These are phyloP conservation scores for Cyanocitta stelleri DNA, from an alignment of 2,113 vertebrate species.

Conservation along the genomic window DNA sequence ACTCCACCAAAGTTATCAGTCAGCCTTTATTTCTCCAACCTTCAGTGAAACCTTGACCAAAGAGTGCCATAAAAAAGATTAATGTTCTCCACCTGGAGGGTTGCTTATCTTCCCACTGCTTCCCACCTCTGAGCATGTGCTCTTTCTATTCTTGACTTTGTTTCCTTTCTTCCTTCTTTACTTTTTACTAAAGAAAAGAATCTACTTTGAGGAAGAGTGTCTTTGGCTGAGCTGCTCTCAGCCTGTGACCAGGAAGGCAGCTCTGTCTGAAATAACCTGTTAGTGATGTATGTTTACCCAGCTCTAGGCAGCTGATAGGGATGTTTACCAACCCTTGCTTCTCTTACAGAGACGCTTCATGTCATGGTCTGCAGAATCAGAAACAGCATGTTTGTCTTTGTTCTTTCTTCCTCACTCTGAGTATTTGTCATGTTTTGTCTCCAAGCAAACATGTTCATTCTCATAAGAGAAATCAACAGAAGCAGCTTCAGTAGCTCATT, in stretches of 20 bases:
- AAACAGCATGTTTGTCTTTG: neutral
- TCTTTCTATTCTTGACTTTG: neutral
- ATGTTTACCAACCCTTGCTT: neutral
- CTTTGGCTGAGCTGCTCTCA: neutral
- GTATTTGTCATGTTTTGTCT: neutral
- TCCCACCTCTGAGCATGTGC: neutral
- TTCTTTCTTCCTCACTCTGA: neutral
- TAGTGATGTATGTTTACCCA: neutral
- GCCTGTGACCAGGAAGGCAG: neutral
- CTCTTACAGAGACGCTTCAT: neutral
- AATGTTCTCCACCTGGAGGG: neutral
- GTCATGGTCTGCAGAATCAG: neutral
- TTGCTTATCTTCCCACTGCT: neutral
- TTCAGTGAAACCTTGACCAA: neutral
- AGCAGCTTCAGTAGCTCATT: neutral
- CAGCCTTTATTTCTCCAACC: neutral
- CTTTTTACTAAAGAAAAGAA: neutral
- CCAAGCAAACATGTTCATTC: neutral
- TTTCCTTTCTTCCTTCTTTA: neutral
- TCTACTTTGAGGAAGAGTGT: neutral
- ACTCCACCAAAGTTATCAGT: neutral
- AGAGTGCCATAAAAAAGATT: neutral
- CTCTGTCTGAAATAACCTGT: neutral
- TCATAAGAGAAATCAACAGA: neutral
- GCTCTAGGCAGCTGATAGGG: neutral